Conservation (phyloP, 2,113 vertebrate genomes). For the Butorides virescens region DNA sequence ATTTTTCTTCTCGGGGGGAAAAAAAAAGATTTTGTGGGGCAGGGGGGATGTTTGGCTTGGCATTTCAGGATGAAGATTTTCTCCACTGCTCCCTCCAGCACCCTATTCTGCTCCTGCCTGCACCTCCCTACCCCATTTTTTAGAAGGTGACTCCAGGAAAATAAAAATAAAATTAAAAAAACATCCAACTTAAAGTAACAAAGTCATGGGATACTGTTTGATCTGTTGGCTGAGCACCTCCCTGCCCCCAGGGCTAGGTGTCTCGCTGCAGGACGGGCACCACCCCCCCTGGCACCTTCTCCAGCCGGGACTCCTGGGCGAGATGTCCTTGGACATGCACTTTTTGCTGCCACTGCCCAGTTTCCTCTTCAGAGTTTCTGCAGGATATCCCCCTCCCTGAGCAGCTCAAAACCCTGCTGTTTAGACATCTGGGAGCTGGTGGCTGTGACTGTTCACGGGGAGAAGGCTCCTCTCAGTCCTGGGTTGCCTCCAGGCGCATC, state of each 20-base stretch:
- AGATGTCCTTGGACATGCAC: background rate
- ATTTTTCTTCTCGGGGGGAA: background rate
- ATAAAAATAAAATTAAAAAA: background rate
- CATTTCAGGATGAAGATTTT: background rate
- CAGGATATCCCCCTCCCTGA: background rate
- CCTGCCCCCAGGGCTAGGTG: accelerated
- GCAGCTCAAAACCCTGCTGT: background rate
- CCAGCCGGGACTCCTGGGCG: background rate
- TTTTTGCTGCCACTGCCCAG: background rate
- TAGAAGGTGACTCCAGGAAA: background rate
- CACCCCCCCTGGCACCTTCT: background rate
- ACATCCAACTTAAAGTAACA: background rate
- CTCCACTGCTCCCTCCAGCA: background rate
- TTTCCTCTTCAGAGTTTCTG: background rate
- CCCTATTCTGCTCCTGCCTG: background rate
- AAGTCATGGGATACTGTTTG: background rate
- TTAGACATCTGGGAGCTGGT: background rate
- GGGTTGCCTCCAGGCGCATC: background rate
- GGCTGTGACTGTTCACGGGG: background rate
- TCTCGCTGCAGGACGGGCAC: background rate
- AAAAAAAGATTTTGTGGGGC: background rate
- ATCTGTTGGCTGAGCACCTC: background rate
- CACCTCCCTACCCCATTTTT: background rate
- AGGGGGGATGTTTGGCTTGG: background rate
- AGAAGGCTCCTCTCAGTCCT: background rate